phyloP scores from a whole-genome alignment of 2,113 vertebrate genomes.

The Siniperca chuatsi region DNA sequence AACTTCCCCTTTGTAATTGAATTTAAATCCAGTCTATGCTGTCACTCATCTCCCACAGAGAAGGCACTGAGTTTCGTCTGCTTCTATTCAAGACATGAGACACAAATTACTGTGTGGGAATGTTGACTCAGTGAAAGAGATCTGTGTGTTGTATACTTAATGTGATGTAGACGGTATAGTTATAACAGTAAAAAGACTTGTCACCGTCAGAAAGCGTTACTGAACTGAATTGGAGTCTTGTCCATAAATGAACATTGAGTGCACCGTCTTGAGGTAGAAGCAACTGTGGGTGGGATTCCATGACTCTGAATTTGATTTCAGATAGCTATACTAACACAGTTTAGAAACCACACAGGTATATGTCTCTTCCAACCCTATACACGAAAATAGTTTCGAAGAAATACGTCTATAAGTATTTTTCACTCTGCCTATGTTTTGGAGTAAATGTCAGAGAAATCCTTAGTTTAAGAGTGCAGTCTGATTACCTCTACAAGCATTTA shows the following conservation, averaged over 20 bases:
- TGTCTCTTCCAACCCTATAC: neutral
- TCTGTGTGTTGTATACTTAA: slow-evolving; percentile 5
- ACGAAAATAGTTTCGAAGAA: neutral
- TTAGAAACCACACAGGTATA: slow-evolving; percentile 20
- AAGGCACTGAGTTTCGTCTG: slow-evolving; percentile 68
- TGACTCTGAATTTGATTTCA: slow-evolving; percentile 30
- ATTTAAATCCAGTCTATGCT: neutral
- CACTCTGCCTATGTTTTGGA: neutral
- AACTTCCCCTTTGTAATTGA: neutral
- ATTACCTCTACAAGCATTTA: slow-evolving; percentile 68
- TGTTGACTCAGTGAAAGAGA: slow-evolving; percentile 60
- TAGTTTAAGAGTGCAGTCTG: slow-evolving; percentile 78
- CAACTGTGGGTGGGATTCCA: slow-evolving; percentile 46
- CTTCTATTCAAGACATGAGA: neutral
- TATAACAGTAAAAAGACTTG: slow-evolving; percentile 48
- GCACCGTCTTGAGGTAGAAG: slow-evolving; percentile 74
- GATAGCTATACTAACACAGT: slow-evolving; percentile 17
- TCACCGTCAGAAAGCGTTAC: slow-evolving; percentile 22
- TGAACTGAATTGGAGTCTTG: slow-evolving; percentile 45
- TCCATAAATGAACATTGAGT: slow-evolving; percentile 39
- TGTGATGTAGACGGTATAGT: slow-evolving; percentile 12
- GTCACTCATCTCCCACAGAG: slow-evolving; percentile 21
- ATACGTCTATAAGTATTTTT: neutral
- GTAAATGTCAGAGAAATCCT: neutral
- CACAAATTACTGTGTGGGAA: slow-evolving; percentile 44